These are phyloP conservation scores for Gymnocephalus cernua DNA, from an alignment of 2,113 vertebrate genomes.

Conservation along the genomic window DNA sequence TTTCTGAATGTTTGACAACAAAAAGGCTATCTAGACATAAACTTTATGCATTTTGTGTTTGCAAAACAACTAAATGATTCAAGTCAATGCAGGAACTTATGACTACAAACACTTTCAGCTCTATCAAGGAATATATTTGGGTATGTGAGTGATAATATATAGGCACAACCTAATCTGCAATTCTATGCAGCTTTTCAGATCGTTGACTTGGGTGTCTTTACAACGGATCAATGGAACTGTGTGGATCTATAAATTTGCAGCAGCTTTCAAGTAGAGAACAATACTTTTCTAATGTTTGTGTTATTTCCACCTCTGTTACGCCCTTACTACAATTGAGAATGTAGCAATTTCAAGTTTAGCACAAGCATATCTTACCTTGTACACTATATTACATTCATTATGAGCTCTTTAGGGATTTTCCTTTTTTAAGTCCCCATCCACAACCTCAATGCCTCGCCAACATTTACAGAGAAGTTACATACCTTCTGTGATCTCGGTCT, in stretches of 20 bases:
- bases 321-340: background rate
- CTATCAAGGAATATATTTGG: background rate
- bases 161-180: background rate
- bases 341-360: background rate
- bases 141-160: background rate
- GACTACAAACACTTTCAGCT: background rate
- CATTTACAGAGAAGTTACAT: constrained; percentile 85
- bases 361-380: constrained; percentile 32
- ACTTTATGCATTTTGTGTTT: background rate
- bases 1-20: background rate
- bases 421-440: constrained; percentile 24
- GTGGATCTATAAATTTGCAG: constrained; percentile 1
- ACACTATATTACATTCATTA: constrained; percentile 1
- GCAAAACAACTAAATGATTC: background rate
- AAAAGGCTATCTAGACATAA: background rate
- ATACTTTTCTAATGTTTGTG: background rate
- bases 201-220: background rate
- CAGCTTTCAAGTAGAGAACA: background rate
- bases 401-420: background rate
- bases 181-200: background rate
- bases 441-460: constrained; percentile 39
- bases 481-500: constrained; percentile 94
- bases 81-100: background rate
- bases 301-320: background rate
- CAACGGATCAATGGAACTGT: background rate